Evolutionary conservation across 2,797 vertebrate species (phyloP), one percentile per base, ranked within the genome.

Genomic region (Peromyscus eremicus): DNA sequence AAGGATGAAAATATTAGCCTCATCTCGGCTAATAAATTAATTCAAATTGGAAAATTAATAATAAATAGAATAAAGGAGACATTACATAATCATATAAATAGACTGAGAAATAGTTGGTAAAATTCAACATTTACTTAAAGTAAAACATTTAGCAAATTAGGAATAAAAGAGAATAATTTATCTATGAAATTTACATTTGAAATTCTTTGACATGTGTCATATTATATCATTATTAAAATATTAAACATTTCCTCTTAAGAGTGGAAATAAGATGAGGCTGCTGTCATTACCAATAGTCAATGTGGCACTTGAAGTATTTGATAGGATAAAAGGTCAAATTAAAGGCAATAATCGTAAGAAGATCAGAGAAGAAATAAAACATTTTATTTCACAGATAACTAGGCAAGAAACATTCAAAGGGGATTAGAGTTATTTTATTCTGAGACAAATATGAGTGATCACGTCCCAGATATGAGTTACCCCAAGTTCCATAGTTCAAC

Each of bases 131-230:
- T 89, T 6, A 6, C 19, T 49, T 90, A 64, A 64, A 62, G 71
- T 77, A 76, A 76, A 76, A 77, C 13, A 17, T 77, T 77, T 77
- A 49, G 29, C 19, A 70, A 94, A 73, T 27, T 25, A 10, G 17
- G n/a, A 91, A 87, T 80, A 73, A 52, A 92, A 91, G n/a, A 25
- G 40, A 76, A 76, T 46, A 91, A 34, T 84, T 91, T 37, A 79
- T 40, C 70, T 49, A 43, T 87, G 34, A 88, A 89, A 52, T 89
- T 75, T 89, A 66, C 25, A 32, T 60, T 76, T 57, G 37, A 64
- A 94, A 46, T 82, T 29, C n/a, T 76, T 55, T 89, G 77, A 79
- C 27, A 68, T 73, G 27, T n/a, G 88, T 55, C 46, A 89, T 43
- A 66, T 76, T 32, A 79, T 55, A 23, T 77, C 60, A 89, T 16